Conservation (phyloP, 2,113 vertebrate species). For the Chrysemys picta region DNA sequence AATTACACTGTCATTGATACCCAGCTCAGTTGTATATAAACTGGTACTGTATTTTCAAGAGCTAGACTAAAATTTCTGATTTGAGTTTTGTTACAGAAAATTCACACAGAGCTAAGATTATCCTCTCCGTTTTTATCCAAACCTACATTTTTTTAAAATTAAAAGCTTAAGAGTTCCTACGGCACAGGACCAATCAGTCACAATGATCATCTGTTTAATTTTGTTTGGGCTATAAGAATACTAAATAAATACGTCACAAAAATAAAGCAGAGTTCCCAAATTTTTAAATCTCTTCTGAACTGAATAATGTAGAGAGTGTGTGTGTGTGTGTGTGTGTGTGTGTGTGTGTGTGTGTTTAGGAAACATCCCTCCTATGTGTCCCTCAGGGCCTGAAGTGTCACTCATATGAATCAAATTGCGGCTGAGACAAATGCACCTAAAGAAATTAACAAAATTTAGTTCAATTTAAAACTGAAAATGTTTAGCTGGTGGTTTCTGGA, state of each 20-base stretch:
- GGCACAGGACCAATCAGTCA: background rate
- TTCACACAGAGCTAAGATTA: background rate
- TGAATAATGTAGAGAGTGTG: background rate
- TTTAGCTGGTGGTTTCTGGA: background rate
- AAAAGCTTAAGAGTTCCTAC: background rate
- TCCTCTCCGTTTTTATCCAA: accelerated
- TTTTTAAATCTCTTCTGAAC: background rate
- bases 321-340: background rate
- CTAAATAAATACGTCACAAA: background rate
- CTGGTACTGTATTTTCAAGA: background rate
- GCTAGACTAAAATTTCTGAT: background rate
- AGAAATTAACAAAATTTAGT: background rate
- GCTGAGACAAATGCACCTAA: background rate
- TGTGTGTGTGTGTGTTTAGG: background rate
- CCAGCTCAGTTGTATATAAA: background rate
- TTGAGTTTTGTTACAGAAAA: background rate
- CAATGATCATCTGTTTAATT: background rate
- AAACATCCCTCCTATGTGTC: background rate
- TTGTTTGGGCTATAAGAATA: background rate
- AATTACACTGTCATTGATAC: background rate
- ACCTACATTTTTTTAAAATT: background rate
- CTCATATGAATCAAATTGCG: background rate
- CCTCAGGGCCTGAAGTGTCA: background rate
- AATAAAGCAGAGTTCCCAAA: background rate
- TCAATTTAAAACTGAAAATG: background rate